These are phyloP conservation scores for Chironex yamaguchii DNA, from an alignment of 30 jellyfish, hydroid and myxozoan species.

Conservation along the genomic window DNA sequence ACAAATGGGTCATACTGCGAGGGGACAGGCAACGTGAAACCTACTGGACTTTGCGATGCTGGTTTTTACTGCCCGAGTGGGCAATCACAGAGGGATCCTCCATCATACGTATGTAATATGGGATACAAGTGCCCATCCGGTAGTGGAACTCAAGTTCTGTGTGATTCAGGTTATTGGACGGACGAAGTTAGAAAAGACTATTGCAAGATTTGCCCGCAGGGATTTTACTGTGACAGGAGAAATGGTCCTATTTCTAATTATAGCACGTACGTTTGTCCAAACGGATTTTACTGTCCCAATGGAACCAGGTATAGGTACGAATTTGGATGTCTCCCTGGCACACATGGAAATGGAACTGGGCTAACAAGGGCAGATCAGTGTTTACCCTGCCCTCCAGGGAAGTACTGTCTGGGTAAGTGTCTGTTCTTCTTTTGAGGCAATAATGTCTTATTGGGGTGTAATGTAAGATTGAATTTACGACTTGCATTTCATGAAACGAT, in stretches of 20 bases:
- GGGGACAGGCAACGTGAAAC: constrained; percentile 79
- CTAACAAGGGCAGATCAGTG: constrained; percentile 79
- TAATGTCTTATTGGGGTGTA: too few relatives aligned
- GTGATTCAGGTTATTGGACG: constrained; percentile 91
- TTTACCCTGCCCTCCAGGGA: constrained; percentile 89
- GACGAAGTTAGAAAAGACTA: constrained; percentile 39
- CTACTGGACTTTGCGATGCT: constrained; percentile 87
- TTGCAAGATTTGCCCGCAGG: constrained; percentile 84
- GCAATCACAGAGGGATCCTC: constrained; percentile 74
- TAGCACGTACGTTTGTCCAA: constrained; percentile 81
- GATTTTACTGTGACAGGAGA: constrained; percentile 81
- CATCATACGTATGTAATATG: constrained; percentile 40
- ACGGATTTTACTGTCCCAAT: constrained; percentile 93
- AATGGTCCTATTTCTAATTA: constrained; percentile 75
- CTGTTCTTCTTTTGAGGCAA: too few relatives aligned
- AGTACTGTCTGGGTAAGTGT: constrained; percentile 89
- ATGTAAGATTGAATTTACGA: too few relatives aligned
- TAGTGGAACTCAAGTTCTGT: constrained; percentile 75
- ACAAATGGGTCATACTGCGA: constrained; percentile 82
- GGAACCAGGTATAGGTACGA: constrained; percentile 85
- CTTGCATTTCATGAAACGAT: too few relatives aligned
- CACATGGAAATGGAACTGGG: constrained; percentile 84
- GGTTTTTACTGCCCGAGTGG: constrained; percentile 95
- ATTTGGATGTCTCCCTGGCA: constrained; percentile 90
- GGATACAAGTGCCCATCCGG: constrained; percentile 90